Base-by-base conservation (phyloP, 2,797 vertebrate species). In the Bovichtus diacanthus region DNA sequence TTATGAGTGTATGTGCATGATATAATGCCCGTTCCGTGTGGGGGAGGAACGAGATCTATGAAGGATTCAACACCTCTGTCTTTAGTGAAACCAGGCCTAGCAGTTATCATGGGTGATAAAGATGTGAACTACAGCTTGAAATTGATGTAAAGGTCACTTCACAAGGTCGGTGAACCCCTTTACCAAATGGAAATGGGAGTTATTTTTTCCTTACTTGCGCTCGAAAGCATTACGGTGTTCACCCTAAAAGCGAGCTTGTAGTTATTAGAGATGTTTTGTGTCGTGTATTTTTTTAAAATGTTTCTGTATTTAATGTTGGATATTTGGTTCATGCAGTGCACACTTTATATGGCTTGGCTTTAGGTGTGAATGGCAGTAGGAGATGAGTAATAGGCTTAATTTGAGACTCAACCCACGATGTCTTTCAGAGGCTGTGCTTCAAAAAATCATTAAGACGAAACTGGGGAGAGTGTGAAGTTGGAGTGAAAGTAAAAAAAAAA, bases 91-190 rank as follows among this genome's bases (percentile, higher is more conserved):
- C 80, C 68, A 27, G 67, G 86, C 89, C 87, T 87, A 85, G 84
- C 86, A 92, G 91, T 93, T 87, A 90, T 90, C 86, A 90, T 78
- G 85, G 90, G 65, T 83, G 78, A 71, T 75, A 83, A 80, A 81
- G 80, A 81, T 88, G 87, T 86, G 78, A 92, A 89, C 78, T 86
- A 79, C 89, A 93, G 85, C 91, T 91, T 92, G 86, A 90, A 92
- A 92, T 90, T 84, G 80, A 93, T 88, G 72, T 88, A 92, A 92
- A 94, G 92, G 91, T 92, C 92, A 92, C 62, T 74, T 74, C 44
- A 65, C 74, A 82, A 75, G 82, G 73, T 81, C 47, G 10, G 27
- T 55, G 50, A 76, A 63, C 39, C 61, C 34, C 44, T 68, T 78
- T 66, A 58, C 68, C 49, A 70, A 83, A 82, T 78, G 21, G 23